Evolutionary conservation across 2,888 invertebrate genomes (phyloP).

Genomic region (Napeogenes sylphis): DNA sequence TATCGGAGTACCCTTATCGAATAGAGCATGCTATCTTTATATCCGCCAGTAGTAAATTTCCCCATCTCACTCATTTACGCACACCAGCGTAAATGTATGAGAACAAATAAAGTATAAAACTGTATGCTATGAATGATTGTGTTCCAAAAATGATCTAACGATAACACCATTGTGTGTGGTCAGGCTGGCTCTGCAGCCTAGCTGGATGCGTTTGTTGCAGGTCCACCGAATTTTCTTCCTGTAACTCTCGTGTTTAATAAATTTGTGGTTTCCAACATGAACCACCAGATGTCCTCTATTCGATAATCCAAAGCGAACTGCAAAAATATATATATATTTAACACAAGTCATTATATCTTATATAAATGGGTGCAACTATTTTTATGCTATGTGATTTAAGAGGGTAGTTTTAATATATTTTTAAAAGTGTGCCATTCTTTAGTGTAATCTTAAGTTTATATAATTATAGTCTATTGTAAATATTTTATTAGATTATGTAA

Average conservation of each 20-base stretch:
- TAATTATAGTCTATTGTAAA: not conserved
- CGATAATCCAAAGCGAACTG: conserved; percentile 63
- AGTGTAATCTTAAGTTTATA: not conserved
- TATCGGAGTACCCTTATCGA: not conserved
- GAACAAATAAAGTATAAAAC: conserved; percentile 4
- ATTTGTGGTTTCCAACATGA: conserved; percentile 56
- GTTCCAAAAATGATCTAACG: conserved; percentile 54
- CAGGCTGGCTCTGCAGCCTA: conserved; percentile 60
- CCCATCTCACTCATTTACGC: not conserved
- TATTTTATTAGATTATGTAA: not conserved
- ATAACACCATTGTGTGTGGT: conserved; percentile 52
- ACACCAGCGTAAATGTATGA: not conserved
- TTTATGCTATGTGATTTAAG: no score
- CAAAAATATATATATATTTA: conserved; percentile 33
- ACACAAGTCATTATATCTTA: conserved; percentile 13
- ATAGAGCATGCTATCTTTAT: conserved; percentile 1
- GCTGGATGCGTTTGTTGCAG: conserved; percentile 55
- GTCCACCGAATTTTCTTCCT: conserved; percentile 66
- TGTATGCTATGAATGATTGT: conserved; percentile 50
- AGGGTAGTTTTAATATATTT: no score
- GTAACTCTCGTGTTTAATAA: conserved; percentile 68
- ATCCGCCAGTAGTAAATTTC: not conserved
- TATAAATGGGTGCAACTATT: no score
- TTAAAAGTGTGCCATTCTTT: not conserved
- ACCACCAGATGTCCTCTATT: conserved; percentile 61